Conservation (phyloP, 2,888 invertebrate genomes). For the Cepaea hortensis region DNA sequence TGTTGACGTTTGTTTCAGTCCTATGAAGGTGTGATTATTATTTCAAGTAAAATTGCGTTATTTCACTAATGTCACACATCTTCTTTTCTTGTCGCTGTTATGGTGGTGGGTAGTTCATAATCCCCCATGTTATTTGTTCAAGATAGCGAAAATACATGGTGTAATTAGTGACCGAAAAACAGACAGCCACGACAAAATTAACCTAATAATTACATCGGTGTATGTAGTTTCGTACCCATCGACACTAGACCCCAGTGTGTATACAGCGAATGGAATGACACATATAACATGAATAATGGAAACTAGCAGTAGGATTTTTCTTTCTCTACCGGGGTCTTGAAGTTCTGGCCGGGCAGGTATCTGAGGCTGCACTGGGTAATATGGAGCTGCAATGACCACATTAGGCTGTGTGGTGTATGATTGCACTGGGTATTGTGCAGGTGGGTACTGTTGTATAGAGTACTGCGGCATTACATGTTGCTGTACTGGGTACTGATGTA, state of each 20-base stretch:
- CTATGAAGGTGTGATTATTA: too few species aligned
- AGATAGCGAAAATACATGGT: too few species aligned
- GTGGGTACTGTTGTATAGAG: not conserved
- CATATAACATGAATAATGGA: not conserved
- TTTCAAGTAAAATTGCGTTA: too few species aligned
- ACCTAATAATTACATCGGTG: too few species aligned
- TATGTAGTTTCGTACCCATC: not conserved
- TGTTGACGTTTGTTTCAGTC: too few species aligned
- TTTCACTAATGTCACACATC: too few species aligned
- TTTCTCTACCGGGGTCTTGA: not conserved
- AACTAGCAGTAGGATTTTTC: not conserved
- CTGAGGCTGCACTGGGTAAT: not conserved
- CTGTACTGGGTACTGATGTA: too few species aligned
- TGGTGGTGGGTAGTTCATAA: too few species aligned
- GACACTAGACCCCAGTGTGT: not conserved
- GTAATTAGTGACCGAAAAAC: too few species aligned
- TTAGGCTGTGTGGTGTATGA: not conserved
- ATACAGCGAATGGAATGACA: not conserved
- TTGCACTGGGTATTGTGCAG: not conserved
- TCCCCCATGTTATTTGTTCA: too few species aligned
- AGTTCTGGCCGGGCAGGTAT: not conserved
- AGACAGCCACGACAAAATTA: too few species aligned
- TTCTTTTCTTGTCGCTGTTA: too few species aligned
- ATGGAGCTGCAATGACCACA: not conserved
- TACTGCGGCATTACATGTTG: not conserved